phyloP scores from a whole-genome alignment of 2,797 vertebrate species.

The Rhynchotus rufescens region DNA sequence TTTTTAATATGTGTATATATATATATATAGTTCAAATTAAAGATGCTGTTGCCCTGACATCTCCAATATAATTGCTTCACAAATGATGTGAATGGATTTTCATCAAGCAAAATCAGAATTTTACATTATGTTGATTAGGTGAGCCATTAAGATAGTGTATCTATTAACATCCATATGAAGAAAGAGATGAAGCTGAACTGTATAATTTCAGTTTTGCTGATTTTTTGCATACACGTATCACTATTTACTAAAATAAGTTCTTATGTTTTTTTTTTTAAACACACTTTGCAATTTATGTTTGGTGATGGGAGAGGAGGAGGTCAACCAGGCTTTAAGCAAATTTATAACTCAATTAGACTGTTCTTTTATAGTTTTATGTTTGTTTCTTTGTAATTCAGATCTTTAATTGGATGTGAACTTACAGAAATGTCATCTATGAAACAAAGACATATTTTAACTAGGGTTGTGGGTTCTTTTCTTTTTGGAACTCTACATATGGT shows the following conservation, averaged over 20 bases:
- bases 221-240: not conserved
- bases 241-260: not conserved
- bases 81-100: not conserved
- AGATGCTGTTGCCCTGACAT: not conserved
- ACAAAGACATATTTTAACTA: not conserved
- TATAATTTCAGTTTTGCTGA: not conserved
- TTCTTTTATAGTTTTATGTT: not conserved
- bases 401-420: not conserved
- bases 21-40: not conserved
- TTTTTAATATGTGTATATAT: not conserved
- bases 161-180: conserved; percentile 16
- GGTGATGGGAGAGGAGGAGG: not conserved
- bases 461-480: fast-evolving
- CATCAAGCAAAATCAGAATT: conserved; percentile 38
- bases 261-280: not conserved
- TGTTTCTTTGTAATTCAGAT: conserved; percentile 28
- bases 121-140: not conserved
- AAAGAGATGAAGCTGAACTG: conserved; percentile 2
- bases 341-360: conserved; percentile 38
- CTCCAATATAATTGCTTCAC: not conserved
- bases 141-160: conserved; percentile 17
- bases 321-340: not conserved
- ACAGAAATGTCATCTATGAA: not conserved
- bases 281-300: not conserved
- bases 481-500: not conserved